A percentile compares a stretch with the other conserved stretches of the same genome.
Evolutionary conservation across 2,888 invertebrate genomes (phyloP).

Genomic region (Mystacides longicornis): DNA sequence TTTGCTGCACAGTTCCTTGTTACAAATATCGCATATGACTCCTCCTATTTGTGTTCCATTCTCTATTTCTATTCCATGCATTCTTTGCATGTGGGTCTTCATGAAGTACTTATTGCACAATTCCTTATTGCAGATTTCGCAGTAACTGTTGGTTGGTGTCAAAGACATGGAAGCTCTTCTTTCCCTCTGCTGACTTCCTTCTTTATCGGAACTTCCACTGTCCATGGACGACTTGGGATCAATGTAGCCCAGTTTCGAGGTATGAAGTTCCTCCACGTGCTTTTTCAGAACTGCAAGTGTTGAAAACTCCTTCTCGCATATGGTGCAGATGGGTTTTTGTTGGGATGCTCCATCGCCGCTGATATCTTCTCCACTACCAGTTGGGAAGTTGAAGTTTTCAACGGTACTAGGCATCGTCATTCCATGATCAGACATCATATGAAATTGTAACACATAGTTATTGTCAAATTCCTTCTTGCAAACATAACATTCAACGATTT

Average conservation of each 20-base stretch:
- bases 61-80: constrained; percentile 94
- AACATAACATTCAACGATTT: constrained; percentile 53
- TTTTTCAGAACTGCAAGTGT: constrained; percentile 60
- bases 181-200: constrained; percentile 40
- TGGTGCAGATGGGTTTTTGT: constrained; percentile 36
- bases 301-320: constrained; percentile 40
- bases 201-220: constrained; percentile 20
- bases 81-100: constrained; percentile 98
- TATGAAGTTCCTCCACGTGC: constrained; percentile 62
- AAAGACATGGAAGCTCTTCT: constrained; percentile 54
- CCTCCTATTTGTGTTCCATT: constrained; percentile 89
- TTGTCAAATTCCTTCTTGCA: constrained; percentile 68
- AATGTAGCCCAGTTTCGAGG: constrained; percentile 34
- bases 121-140: constrained; percentile 97
- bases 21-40: constrained; percentile 94
- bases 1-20: constrained; percentile 96
- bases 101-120: constrained; percentile 99
- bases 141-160: constrained; percentile 79
- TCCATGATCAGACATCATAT: constrained; percentile 62
- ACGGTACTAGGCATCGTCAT: constrained; percentile 40
- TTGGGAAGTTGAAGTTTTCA: constrained; percentile 30
- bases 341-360: constrained; percentile 39
- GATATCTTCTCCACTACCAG: constrained; percentile 27
- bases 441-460: constrained; percentile 61
- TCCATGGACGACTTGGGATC: constrained; percentile 20